Evolutionary conservation across 2,113 vertebrate species (phyloP).

Genomic region (Megalops atlanticus): DNA sequence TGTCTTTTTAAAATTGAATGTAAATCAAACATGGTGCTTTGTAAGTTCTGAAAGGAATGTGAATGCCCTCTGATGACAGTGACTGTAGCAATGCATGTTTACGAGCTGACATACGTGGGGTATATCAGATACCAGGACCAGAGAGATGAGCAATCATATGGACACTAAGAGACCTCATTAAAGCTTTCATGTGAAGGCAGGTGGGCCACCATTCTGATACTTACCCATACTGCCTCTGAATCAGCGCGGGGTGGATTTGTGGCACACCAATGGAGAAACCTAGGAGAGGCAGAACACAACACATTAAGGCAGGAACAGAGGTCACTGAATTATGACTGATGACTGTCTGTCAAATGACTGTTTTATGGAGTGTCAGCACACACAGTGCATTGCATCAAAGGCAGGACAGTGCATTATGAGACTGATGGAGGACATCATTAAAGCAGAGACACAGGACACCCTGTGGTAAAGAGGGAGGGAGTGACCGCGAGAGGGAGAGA

Average conservation of each 20-base stretch:
- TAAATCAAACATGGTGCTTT: neutral
- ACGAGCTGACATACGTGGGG: neutral
- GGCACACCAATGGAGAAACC: constrained; percentile 88
- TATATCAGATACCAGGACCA: neutral
- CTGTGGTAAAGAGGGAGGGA: constrained; percentile 28
- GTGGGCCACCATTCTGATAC: constrained; percentile 47
- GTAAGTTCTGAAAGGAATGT: neutral
- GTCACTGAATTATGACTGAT: too few species aligned
- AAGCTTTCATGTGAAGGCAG: neutral
- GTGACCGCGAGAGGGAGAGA: too few species aligned
- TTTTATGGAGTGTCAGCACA: too few species aligned
- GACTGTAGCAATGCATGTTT: neutral
- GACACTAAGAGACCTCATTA: neutral
- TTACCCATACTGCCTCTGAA: constrained; percentile 95
- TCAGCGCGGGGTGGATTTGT: constrained; percentile 87
- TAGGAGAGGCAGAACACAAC: constrained; percentile 45
- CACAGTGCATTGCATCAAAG: too few species aligned
- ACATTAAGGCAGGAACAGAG: constrained; percentile 19
- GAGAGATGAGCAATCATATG: neutral
- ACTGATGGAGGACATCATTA: neutral
- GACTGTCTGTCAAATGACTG: too few species aligned
- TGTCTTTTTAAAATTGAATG: neutral
- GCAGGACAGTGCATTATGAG: neutral
- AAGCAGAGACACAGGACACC: neutral
- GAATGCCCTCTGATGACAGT: neutral